These are phyloP conservation scores for Anodontia alba DNA, from an alignment of 2,888 invertebrate genomes.

Conservation along the genomic window DNA sequence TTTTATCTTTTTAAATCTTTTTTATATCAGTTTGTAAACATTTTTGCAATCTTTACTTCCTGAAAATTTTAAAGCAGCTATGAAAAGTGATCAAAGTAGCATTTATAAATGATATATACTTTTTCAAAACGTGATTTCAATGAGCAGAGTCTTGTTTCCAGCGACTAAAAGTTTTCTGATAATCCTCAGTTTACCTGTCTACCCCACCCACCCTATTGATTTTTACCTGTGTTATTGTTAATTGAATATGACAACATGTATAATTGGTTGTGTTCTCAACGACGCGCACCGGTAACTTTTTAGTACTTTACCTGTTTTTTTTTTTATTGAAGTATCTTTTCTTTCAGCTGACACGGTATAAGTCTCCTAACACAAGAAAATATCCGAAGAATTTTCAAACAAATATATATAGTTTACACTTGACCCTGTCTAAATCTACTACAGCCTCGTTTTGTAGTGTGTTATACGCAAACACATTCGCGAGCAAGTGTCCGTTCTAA, in stretches of 20 bases:
- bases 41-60: too few relatives aligned
- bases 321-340: neutral
- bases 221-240: neutral
- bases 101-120: too few relatives aligned
- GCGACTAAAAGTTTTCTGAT: too few relatives aligned
- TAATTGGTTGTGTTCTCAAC: too few relatives aligned
- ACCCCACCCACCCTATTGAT: neutral
- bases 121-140: too few relatives aligned
- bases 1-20: too few relatives aligned
- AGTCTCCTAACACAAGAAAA: neutral
- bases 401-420: neutral
- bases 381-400: constrained; percentile 1
- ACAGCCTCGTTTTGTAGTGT: neutral
- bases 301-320: neutral
- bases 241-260: neutral
- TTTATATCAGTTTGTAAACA: too few relatives aligned
- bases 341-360: neutral
- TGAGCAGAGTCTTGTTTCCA: too few relatives aligned
- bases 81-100: too few relatives aligned
- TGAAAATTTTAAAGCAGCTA: too few relatives aligned
- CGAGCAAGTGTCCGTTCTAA: neutral
- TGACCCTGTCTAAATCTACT: neutral
- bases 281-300: too few relatives aligned
- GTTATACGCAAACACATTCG: neutral
- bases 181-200: neutral